Evolutionary conservation across 2,113 vertebrate species (phyloP).

Genomic region (Rhabdornis inornatus): DNA sequence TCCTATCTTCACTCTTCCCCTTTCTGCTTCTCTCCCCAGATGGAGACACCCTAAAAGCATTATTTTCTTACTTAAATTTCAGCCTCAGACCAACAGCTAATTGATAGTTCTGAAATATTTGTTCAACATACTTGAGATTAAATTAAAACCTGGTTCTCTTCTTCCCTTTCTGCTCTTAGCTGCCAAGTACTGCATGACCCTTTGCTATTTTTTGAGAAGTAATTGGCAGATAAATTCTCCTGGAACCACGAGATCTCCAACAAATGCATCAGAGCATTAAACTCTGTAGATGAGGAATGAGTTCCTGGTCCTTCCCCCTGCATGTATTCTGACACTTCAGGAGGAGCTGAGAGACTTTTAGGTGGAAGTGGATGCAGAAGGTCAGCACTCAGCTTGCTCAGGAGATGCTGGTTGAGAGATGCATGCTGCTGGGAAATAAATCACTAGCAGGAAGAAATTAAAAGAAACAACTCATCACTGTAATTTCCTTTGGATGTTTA

Average conservation of each 20-base stretch:
- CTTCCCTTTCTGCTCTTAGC: neutral
- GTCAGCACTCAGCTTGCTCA: neutral
- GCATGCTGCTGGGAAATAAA: neutral
- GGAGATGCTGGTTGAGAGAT: neutral
- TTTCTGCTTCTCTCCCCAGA: neutral
- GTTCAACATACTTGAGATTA: neutral
- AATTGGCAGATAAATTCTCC: constrained; percentile 21
- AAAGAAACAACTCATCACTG: neutral
- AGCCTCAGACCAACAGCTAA: neutral
- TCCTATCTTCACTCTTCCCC: neutral
- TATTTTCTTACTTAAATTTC: neutral
- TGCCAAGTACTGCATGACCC: neutral
- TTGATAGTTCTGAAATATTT: neutral
- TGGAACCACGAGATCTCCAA: neutral
- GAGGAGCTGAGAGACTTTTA: neutral
- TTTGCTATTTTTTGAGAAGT: neutral
- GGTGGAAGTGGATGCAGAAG: neutral
- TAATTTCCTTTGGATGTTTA: neutral
- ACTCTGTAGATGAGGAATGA: neutral
- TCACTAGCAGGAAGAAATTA: neutral
- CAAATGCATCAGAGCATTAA: neutral
- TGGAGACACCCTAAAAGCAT: neutral
- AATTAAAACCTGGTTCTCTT: neutral
- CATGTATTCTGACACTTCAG: accelerated
- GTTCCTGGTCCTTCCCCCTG: neutral